Evolutionary conservation across 2,113 vertebrate species (phyloP).

Genomic region (Piliocolobus tephrosceles): DNA sequence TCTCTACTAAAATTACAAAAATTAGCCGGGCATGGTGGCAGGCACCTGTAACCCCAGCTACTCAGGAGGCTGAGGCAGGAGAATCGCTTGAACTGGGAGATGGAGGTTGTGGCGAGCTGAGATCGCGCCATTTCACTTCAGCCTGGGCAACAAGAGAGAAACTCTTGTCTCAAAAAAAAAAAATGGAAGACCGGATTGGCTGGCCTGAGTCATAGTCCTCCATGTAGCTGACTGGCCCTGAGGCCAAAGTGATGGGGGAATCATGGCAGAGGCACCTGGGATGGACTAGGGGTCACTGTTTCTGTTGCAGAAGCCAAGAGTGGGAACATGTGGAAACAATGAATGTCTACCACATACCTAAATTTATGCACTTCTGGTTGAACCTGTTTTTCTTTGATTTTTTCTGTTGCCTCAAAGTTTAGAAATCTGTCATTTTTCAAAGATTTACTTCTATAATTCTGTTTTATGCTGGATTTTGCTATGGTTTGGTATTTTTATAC

Average conservation of each 20-base stretch:
- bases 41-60: too few relatives aligned
- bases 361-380: fast-evolving
- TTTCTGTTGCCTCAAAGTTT: background rate
- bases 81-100: too few relatives aligned
- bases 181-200: background rate
- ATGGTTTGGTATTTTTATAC: background rate
- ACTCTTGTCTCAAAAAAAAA: too few relatives aligned
- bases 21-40: too few relatives aligned
- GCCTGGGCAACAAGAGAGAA: too few relatives aligned
- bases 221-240: background rate
- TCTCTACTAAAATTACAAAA: too few relatives aligned
- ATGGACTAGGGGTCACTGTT: fast-evolving
- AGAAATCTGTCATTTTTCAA: background rate
- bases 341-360: background rate
- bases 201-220: background rate
- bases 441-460: background rate
- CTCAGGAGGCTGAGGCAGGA: too few relatives aligned
- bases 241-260: too few relatives aligned
- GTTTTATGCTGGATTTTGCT: background rate
- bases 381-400: background rate
- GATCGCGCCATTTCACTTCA: too few relatives aligned
- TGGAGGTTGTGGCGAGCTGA: too few relatives aligned
- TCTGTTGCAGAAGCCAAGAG: background rate
- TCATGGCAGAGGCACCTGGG: background rate
- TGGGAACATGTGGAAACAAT: background rate